These are phyloP conservation scores for Accipiter cooperii DNA, from an alignment of 2,113 vertebrate genomes.

Conservation along the genomic window DNA sequence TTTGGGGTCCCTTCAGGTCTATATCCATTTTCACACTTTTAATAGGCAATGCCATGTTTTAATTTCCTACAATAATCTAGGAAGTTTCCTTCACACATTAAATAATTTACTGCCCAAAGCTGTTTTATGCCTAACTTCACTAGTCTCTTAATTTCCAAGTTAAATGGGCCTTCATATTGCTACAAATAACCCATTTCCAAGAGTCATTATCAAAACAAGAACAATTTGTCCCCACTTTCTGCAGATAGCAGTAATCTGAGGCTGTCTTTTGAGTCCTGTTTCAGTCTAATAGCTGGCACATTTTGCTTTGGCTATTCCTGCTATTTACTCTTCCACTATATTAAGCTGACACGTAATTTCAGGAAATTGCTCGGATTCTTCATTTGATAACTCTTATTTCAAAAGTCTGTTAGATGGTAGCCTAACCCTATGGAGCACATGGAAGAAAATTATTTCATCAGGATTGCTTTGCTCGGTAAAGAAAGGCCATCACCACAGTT, in stretches of 20 bases:
- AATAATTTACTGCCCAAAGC: background rate
- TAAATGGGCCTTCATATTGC: background rate
- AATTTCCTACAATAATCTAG: background rate
- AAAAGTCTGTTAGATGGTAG: background rate
- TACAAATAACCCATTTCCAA: background rate
- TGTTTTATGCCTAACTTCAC: background rate
- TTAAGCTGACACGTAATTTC: constrained; percentile 19
- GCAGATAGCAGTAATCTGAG: background rate
- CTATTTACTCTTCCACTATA: background rate
- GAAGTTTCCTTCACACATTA: background rate
- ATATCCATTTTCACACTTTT: background rate
- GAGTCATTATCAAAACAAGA: background rate
- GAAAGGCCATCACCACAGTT: background rate
- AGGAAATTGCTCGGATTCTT: constrained; percentile 22
- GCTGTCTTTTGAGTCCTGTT: background rate
- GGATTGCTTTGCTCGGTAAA: background rate
- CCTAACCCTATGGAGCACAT: background rate
- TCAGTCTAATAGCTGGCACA: background rate
- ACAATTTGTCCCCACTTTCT: background rate
- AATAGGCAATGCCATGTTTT: background rate
- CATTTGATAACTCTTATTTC: constrained; percentile 1
- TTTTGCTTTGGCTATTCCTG: background rate
- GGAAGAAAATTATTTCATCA: background rate
- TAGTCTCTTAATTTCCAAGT: background rate
- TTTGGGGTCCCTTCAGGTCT: background rate